Conservation (phyloP, 2,888 invertebrate genomes). For the Philereme transversata region DNA sequence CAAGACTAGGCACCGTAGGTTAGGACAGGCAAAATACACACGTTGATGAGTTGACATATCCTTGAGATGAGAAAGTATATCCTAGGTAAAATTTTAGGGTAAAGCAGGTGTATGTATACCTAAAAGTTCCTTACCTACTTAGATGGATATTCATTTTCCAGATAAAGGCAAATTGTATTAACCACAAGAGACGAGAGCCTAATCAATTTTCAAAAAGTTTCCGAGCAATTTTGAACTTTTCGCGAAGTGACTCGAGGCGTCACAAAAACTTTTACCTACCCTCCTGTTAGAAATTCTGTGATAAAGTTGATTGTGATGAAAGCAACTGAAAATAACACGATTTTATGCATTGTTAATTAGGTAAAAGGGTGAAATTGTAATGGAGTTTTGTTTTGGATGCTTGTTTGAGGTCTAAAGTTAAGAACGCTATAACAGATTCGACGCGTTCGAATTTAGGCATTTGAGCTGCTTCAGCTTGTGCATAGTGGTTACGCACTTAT, state of each 20-base stretch:
- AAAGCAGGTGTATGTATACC: too few relatives aligned
- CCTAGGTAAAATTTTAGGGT: too few relatives aligned
- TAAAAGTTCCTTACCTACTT: not conserved
- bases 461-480: too few relatives aligned
- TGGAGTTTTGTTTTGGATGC: not conserved
- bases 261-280: constrained; percentile 13
- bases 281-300: constrained; percentile 9
- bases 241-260: constrained; percentile 42
- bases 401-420: too few relatives aligned
- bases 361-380: not conserved
- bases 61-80: too few relatives aligned
- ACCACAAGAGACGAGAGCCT: constrained; percentile 34
- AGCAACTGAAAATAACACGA: constrained; percentile 13
- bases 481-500: too few relatives aligned
- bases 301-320: constrained; percentile 12
- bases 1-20: too few relatives aligned
- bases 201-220: constrained; percentile 54
- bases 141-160: not conserved
- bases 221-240: constrained; percentile 52
- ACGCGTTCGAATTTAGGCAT: too few relatives aligned
- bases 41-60: too few relatives aligned
- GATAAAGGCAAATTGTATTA: not conserved
- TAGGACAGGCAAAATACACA: too few relatives aligned
- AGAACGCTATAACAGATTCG: too few relatives aligned
- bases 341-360: constrained; percentile 6